phyloP scores from a whole-genome alignment of 2,797 vertebrate genomes.

The Trichosurus vulpecula region DNA sequence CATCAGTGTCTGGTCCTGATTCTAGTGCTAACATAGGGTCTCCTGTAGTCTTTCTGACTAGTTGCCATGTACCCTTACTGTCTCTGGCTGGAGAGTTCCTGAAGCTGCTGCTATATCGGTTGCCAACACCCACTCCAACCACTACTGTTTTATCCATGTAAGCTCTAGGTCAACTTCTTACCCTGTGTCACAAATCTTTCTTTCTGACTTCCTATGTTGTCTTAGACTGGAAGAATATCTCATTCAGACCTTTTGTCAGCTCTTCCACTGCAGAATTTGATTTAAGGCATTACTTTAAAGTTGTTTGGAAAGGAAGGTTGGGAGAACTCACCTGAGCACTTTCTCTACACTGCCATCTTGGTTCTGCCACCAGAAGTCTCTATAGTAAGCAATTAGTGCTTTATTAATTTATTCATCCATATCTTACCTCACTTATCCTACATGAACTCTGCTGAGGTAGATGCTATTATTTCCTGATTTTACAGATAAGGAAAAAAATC shows the following conservation, averaged over 20 bases:
- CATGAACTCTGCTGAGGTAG: background rate
- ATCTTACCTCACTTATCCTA: background rate
- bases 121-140: background rate
- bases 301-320: background rate
- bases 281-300: background rate
- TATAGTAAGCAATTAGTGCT: background rate
- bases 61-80: too few species aligned
- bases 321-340: background rate
- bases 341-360: background rate
- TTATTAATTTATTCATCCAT: background rate
- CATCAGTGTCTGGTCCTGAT: background rate
- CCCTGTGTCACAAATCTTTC: background rate
- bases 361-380: background rate
- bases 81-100: background rate
- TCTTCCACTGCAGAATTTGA: background rate
- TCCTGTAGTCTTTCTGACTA: too few species aligned
- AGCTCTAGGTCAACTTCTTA: background rate
- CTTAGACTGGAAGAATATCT: background rate
- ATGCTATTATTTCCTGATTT: background rate
- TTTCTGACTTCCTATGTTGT: background rate
- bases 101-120: background rate
- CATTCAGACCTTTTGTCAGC: background rate
- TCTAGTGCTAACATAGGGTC: too few species aligned
- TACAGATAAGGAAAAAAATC: background rate
- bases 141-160: background rate